Evolutionary conservation across 2,113 vertebrate species (phyloP).

Genomic region (Pogonocichla stellata): DNA sequence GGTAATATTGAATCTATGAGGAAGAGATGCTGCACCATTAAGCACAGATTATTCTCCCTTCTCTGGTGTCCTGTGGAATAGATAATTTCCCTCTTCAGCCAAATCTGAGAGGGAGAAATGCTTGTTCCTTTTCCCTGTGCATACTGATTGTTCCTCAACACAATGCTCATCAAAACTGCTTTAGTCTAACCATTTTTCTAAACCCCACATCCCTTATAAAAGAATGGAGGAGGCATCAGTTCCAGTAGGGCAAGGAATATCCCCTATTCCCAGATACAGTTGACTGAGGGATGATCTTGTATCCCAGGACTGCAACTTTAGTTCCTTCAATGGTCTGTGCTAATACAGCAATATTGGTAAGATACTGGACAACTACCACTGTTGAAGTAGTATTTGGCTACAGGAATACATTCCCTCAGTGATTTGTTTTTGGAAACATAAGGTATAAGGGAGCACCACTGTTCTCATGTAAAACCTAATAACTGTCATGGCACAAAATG

Average conservation of each 20-base stretch:
- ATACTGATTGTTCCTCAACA: not conserved
- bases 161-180: not conserved
- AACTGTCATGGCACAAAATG: not conserved
- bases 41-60: not conserved
- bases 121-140: not conserved
- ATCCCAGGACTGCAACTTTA: not conserved
- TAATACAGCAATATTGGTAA: rapidly evolving
- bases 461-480: not conserved
- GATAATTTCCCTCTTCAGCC: not conserved
- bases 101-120: not conserved
- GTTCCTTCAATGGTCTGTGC: not conserved
- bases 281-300: not conserved
- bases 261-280: not conserved
- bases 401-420: not conserved
- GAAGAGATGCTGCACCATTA: not conserved
- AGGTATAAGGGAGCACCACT: rapidly evolving
- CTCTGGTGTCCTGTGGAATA: not conserved
- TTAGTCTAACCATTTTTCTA: not conserved
- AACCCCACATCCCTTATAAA: not conserved
- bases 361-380: not conserved
- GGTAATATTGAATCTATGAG: not conserved
- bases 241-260: not conserved
- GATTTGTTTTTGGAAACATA: not conserved
- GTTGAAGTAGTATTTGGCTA: not conserved
- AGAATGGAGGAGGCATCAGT: not conserved